Conservation (phyloP, 1,140 invertebrate genomes). For the Lanistes nyassanus region DNA sequence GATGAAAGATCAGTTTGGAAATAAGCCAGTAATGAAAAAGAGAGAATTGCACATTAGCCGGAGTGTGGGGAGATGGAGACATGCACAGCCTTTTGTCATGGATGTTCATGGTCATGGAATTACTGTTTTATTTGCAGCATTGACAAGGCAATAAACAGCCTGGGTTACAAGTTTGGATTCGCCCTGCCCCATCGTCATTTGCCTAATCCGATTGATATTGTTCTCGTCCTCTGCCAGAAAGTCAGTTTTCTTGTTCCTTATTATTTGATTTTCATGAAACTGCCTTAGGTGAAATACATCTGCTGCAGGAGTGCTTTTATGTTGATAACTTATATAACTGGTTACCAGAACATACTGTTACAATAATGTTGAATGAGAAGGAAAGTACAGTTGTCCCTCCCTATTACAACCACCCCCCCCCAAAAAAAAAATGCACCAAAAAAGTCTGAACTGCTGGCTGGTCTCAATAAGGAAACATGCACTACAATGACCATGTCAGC, state of each 20-base stretch:
- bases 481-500: no score
- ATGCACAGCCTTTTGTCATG: no score
- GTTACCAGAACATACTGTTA: background rate
- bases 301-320: background rate
- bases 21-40: no score
- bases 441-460: no score
- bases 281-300: no score
- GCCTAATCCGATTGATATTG: slow-evolving; percentile 67
- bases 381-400: background rate
- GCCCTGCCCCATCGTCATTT: slow-evolving; percentile 59
- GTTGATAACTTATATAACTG: background rate
- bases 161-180: slow-evolving; percentile 66
- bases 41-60: no score
- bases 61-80: no score
- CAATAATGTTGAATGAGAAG: background rate
- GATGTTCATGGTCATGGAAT: background rate
- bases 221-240: slow-evolving; percentile 64
- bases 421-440: no score
- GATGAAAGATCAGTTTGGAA: no score
- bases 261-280: no score
- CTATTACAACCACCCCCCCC: no score
- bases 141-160: slow-evolving; percentile 68
- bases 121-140: slow-evolving; percentile 60
- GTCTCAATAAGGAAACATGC: no score
- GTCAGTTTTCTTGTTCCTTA: slow-evolving; percentile 38